Evolutionary conservation across 2,113 vertebrate genomes (phyloP).

Genomic region (Astur gentilis): DNA sequence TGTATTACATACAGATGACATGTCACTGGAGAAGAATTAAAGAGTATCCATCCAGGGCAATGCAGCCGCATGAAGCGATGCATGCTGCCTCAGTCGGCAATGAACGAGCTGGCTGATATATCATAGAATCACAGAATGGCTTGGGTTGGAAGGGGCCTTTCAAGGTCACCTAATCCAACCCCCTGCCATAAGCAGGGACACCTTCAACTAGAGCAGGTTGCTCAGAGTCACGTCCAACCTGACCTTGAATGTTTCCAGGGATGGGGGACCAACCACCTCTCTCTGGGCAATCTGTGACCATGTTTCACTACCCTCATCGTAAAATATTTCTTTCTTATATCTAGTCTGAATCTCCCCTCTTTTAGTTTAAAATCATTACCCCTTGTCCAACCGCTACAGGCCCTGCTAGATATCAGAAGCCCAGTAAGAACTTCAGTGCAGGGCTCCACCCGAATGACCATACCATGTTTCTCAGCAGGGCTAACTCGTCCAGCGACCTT

Average conservation of each 20-base stretch:
- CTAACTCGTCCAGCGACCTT: not conserved
- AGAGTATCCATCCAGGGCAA: not conserved
- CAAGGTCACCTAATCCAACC: not conserved
- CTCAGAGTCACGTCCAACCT: not conserved
- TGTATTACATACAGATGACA: accelerated
- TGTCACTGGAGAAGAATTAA: not conserved
- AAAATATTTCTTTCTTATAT: not conserved
- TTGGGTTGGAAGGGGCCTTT: not conserved
- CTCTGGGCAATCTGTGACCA: not conserved
- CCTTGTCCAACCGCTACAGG: not conserved
- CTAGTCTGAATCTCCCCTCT: not conserved
- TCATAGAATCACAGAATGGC: not conserved
- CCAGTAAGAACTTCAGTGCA: not conserved
- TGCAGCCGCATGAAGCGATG: not conserved
- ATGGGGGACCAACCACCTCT: not conserved
- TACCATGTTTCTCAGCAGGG: not conserved
- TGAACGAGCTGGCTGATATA: not conserved
- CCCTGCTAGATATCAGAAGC: not conserved
- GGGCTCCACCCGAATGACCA: not conserved
- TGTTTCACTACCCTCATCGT: accelerated
- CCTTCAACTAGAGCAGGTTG: not conserved
- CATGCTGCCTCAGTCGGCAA: accelerated
- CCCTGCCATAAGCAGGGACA: not conserved
- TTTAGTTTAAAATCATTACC: not conserved
- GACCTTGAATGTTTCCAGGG: not conserved